These are phyloP conservation scores for Cyclopterus lumpus DNA, from an alignment of 2,797 vertebrate genomes.

Conservation along the genomic window DNA sequence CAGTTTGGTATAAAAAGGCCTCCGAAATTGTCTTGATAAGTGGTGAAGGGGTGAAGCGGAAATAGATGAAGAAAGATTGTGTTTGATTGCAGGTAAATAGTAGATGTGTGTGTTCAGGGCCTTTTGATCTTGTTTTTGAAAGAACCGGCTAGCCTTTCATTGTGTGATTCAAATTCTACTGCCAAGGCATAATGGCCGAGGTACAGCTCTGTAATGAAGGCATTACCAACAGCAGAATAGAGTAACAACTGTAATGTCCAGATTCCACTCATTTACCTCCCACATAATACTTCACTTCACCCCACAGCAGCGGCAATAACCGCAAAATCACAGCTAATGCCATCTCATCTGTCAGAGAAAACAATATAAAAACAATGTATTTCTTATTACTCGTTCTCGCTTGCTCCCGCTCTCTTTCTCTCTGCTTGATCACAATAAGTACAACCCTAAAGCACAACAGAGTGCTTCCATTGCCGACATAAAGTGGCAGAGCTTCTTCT, in stretches of 20 bases:
- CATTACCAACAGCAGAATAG: slow-evolving; percentile 68
- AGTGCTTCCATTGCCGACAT: slow-evolving; percentile 48
- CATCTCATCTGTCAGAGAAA: slow-evolving; percentile 64
- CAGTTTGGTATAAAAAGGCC: slow-evolving; percentile 56
- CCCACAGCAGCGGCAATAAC: slow-evolving; percentile 57
- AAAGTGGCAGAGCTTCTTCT: slow-evolving; percentile 44
- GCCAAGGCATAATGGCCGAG: slow-evolving; percentile 68
- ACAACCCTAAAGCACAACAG: slow-evolving; percentile 68
- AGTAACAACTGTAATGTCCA: slow-evolving; percentile 69
- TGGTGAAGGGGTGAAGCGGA: slow-evolving; percentile 61
- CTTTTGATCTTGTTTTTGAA: slow-evolving; percentile 70
- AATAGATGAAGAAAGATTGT: slow-evolving; percentile 73
- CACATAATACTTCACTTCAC: slow-evolving; percentile 71
- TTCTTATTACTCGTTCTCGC: slow-evolving; percentile 66
- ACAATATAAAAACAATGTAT: slow-evolving; percentile 79
- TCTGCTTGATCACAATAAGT: slow-evolving; percentile 68
- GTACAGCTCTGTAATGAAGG: slow-evolving; percentile 72
- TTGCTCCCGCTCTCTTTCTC: slow-evolving; percentile 39
- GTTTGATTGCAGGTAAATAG: slow-evolving; percentile 80
- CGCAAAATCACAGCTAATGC: slow-evolving; percentile 64
- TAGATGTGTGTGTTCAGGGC: slow-evolving; percentile 62
- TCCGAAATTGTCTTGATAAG: slow-evolving; percentile 66
- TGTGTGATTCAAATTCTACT: slow-evolving; percentile 71
- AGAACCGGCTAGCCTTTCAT: slow-evolving; percentile 72
- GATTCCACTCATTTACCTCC: slow-evolving; percentile 76